phyloP scores from a whole-genome alignment of 2,888 invertebrate genomes.

The Myathropa florea region DNA sequence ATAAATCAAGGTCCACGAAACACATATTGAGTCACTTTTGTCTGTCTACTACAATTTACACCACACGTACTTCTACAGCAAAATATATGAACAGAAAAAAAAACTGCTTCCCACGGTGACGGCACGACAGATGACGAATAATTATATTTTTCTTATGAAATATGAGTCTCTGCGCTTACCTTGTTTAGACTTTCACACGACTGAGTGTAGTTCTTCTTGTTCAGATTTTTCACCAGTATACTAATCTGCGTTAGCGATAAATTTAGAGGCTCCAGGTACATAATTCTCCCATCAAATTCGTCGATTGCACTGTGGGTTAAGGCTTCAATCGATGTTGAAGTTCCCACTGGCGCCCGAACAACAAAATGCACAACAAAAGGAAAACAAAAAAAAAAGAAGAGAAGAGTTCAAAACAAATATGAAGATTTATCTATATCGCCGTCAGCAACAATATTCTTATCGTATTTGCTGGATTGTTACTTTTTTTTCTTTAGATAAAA shows the following conservation, averaged over 20 bases:
- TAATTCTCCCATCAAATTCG: slow-evolving; percentile 90
- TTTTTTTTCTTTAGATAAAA: background rate
- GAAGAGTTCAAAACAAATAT: slow-evolving; percentile 11
- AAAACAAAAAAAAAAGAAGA: slow-evolving; percentile 23
- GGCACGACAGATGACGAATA: slow-evolving; percentile 46
- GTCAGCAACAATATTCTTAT: slow-evolving; percentile 21
- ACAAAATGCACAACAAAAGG: slow-evolving; percentile 63
- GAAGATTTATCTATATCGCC: background rate
- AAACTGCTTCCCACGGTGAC: background rate
- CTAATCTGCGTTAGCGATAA: slow-evolving; percentile 99
- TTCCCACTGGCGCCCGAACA: slow-evolving; percentile 78
- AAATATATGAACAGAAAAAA: slow-evolving; percentile 2
- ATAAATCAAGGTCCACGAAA: background rate
- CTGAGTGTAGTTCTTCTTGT: slow-evolving; percentile 96
- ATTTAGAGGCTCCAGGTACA: slow-evolving; percentile 99
- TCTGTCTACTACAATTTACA: slow-evolving; percentile 12
- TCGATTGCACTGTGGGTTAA: slow-evolving; percentile 74
- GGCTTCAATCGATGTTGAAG: slow-evolving; percentile 95
- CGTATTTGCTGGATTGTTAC: slow-evolving; percentile 14
- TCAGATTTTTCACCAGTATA: slow-evolving; percentile 97
- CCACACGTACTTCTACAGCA: background rate
- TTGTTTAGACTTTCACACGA: slow-evolving; percentile 93
- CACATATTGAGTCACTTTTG: background rate
- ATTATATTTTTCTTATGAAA: slow-evolving; percentile 48
- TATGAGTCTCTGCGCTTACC: slow-evolving; percentile 83